These are phyloP conservation scores for Regulus satrapa DNA, from an alignment of 2,113 vertebrate genomes.

Conservation along the genomic window DNA sequence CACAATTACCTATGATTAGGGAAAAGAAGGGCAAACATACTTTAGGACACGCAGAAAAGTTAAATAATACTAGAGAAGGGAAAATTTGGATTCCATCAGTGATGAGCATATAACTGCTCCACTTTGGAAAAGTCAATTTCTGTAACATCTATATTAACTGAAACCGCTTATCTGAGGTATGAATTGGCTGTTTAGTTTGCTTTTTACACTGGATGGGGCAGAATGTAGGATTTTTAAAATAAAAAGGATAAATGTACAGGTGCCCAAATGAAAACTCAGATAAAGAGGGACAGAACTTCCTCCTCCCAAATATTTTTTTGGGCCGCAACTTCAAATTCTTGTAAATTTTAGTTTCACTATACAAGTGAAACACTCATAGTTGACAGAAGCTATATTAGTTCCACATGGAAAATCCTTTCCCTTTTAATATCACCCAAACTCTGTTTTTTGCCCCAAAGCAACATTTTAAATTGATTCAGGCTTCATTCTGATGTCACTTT, in stretches of 20 bases:
- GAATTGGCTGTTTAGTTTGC: background rate
- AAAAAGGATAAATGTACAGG: background rate
- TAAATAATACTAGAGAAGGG: background rate
- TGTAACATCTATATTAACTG: background rate
- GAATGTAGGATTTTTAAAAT: background rate
- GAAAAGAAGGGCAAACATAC: background rate
- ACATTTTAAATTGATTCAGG: background rate
- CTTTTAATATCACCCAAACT: background rate
- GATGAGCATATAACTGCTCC: background rate
- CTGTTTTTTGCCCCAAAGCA: background rate
- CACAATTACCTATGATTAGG: background rate
- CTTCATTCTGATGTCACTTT: background rate
- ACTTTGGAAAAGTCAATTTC: background rate
- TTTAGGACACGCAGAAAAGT: background rate
- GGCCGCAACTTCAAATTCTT: background rate
- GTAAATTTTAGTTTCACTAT: background rate
- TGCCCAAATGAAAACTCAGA: background rate
- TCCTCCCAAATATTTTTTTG: background rate
- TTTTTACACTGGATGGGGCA: background rate
- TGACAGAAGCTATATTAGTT: background rate
- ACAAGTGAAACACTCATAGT: background rate
- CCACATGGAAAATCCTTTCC: background rate
- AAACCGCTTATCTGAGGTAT: background rate
- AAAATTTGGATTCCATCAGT: background rate
- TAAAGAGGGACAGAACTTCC: background rate